Percentiles rank a stretch among this genome's conserved stretches.
Conservation (phyloP, 1,140 invertebrate species). For the Geopemphigus sp. region DNA sequence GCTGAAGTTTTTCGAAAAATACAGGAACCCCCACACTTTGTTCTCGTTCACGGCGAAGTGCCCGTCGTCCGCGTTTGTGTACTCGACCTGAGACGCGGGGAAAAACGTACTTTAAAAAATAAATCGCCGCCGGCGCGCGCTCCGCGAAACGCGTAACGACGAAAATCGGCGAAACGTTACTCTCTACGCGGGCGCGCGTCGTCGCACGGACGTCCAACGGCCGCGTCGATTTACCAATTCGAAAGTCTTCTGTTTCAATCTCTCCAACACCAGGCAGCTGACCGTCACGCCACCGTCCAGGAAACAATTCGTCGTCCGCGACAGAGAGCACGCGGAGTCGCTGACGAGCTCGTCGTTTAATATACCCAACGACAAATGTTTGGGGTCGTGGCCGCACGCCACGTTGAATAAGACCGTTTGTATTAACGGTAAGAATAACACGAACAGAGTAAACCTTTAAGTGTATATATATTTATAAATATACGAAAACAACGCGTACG, state of each 20-base stretch:
- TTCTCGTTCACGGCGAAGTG: slow-evolving; percentile 70
- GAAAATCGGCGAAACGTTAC: too few relatives aligned
- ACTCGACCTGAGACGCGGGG: slow-evolving; percentile 25
- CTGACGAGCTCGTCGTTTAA: slow-evolving; percentile 48
- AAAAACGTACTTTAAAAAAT: neutral
- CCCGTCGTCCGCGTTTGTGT: slow-evolving; percentile 58
- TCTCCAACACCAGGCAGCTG: slow-evolving; percentile 51
- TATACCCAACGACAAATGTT: slow-evolving; percentile 50
- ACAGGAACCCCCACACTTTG: slow-evolving; percentile 79
- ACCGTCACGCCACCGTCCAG: slow-evolving; percentile 49
- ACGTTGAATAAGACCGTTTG: slow-evolving; percentile 51
- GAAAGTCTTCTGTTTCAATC: slow-evolving; percentile 44
- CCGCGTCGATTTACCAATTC: slow-evolving; percentile 38
- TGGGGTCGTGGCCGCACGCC: slow-evolving; percentile 50
- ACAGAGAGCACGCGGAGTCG: slow-evolving; percentile 24
- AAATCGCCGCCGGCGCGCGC: too few relatives aligned
- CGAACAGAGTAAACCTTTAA: slow-evolving; percentile 51
- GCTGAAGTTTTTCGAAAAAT: slow-evolving; percentile 84
- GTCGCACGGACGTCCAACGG: too few relatives aligned
- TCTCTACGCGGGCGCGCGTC: too few relatives aligned
- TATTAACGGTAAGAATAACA: slow-evolving; percentile 50
- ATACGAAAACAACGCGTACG: neutral
- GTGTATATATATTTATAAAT: neutral
- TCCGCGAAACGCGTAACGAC: too few relatives aligned
- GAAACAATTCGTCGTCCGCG: slow-evolving; percentile 2